Evolutionary conservation across 2,797 vertebrate species (phyloP), one percentile per base, ranked within the genome.

Genomic region (Pseudochirops corinnae): DNA sequence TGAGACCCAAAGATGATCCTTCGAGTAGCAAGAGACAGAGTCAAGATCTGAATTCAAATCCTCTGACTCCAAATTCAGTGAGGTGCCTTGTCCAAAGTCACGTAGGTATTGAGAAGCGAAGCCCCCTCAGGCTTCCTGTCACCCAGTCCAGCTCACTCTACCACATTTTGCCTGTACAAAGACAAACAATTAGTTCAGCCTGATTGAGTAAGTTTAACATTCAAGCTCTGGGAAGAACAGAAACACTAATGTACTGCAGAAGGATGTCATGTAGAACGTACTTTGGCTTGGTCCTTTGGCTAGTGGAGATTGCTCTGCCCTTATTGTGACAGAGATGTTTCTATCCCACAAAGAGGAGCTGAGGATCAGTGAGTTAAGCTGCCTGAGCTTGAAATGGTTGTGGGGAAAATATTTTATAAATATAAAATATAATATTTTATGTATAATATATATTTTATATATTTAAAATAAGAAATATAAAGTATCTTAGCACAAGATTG

Each of bases 121-220:
- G 29, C 1, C 33, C 46, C 1, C 6, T 82, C n/a, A 39, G 46
- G 6, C n/a, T 39, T 82, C 67, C 67, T 82, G 18, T 82, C 18
- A 3, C 67, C 18, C 67, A 46, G n/a, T 9, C 67, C 67, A 82
- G n/a, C 24, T 82, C 2, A 3, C 67, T 46, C 5, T 82, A 46
- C 21, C 67, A 24, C 29, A 82, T 82, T 82, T 46, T 2, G 18
- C n/a, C 18, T 46, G 18, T 39, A 82, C n/a, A 82, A 82, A 82
- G n/a, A 82, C n/a, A 82, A 82, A 82, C 67, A 82, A 39, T 82
- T 82, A 82, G 67, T 82, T 82, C 67, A 82, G 16, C n/a, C n/a
- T 46, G 14, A 39, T 74, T 74, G 67, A 14, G 18, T 74, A 4
- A 10, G 67, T 82, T 82, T 82, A 82, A 82, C 67, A 82, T 82